Evolutionary conservation across 2,113 vertebrate genomes (phyloP).

Genomic region (Nothoprocta pentlandii): DNA sequence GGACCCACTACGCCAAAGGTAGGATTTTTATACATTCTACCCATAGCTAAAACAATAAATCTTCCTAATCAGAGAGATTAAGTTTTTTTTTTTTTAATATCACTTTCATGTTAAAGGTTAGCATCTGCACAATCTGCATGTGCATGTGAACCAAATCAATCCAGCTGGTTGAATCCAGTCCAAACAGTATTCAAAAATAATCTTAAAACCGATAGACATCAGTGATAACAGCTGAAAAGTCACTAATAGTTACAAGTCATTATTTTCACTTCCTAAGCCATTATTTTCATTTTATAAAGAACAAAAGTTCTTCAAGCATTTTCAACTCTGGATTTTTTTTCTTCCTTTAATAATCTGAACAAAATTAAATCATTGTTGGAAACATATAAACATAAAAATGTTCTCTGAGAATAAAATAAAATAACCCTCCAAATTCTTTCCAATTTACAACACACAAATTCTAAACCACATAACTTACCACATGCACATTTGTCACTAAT

Average conservation of each 20-base stretch:
- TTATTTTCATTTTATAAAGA: neutral
- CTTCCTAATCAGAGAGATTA: neutral
- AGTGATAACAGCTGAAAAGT: neutral
- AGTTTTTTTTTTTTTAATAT: neutral
- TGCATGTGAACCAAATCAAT: accelerated
- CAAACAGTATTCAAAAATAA: neutral
- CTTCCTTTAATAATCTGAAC: neutral
- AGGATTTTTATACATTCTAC: conserved; percentile 22
- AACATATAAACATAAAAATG: neutral
- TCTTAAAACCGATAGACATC: neutral
- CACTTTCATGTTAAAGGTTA: neutral
- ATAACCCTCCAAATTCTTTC: neutral
- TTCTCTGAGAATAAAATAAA: neutral
- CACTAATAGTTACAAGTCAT: neutral
- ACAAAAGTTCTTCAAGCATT: neutral
- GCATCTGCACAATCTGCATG: neutral
- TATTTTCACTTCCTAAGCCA: neutral
- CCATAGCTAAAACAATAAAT: neutral
- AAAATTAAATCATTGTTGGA: neutral
- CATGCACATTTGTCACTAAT: neutral
- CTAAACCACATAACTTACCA: neutral
- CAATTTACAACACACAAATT: neutral
- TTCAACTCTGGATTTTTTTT: neutral
- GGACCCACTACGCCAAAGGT: neutral
- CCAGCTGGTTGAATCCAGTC: neutral